phyloP scores from a whole-genome alignment of 2,888 invertebrate genomes.

The Tethea ocularis region DNA sequence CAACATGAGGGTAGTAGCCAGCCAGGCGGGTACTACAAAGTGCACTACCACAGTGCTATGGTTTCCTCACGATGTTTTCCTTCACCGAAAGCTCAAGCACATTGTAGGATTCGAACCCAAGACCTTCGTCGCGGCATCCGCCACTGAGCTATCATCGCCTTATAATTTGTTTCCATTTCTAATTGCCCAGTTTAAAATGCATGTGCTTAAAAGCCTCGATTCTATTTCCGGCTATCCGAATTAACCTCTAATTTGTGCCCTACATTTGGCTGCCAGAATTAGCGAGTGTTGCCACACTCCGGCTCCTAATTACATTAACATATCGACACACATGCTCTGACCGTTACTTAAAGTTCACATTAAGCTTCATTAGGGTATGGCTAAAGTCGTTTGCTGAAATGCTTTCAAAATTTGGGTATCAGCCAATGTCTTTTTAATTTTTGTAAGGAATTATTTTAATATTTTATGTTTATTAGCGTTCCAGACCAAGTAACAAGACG shows the following conservation, averaged over 20 bases:
- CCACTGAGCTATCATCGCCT: no score
- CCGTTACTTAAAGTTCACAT: conserved; percentile 11
- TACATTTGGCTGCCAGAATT: background rate
- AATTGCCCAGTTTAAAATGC: background rate
- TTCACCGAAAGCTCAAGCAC: no score
- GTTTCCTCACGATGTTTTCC: no score
- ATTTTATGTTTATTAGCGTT: no score
- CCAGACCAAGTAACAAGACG: no score
- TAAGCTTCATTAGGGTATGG: background rate
- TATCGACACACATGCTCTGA: conserved; percentile 31
- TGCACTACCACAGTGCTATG: no score
- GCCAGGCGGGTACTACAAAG: no score
- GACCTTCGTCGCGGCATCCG: no score
- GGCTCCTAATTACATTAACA: conserved; percentile 42
- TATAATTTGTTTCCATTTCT: no score
- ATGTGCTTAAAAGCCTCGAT: background rate
- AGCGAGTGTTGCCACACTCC: conserved; percentile 11
- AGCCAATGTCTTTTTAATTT: background rate
- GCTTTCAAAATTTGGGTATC: background rate
- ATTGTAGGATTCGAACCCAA: no score
- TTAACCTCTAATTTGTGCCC: background rate
- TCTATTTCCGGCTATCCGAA: background rate
- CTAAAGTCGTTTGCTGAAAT: background rate
- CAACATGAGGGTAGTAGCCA: no score
- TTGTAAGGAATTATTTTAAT: no score